phyloP scores from a whole-genome alignment of 2,888 invertebrate genomes.

The Ptychoptera albimana region DNA sequence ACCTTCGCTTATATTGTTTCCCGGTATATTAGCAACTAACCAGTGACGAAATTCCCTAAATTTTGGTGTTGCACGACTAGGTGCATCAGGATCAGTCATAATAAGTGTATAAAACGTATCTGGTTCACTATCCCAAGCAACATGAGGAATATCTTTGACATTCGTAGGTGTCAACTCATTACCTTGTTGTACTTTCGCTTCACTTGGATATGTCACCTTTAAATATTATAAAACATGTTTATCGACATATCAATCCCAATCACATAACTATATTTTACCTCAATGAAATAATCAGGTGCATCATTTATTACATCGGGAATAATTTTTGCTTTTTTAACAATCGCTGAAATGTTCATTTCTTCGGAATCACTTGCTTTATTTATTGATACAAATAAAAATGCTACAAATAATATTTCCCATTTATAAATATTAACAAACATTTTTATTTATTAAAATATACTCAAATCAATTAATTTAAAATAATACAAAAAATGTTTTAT shows the following conservation, averaged over 20 bases:
- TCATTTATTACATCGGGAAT: conserved; percentile 53
- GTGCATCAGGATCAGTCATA: conserved; percentile 70
- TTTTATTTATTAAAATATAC: no score
- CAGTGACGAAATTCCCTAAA: conserved; percentile 85
- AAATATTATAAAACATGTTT: conserved; percentile 6
- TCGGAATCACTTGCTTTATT: background rate
- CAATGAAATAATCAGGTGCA: conserved; percentile 34
- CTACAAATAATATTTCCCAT: no score
- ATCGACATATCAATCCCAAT: no score
- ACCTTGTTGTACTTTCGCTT: conserved; percentile 37
- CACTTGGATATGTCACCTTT: conserved; percentile 20
- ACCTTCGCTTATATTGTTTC: conserved; percentile 47
- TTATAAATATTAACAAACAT: no score
- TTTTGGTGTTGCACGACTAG: conserved; percentile 59
- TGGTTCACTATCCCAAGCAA: conserved; percentile 19
- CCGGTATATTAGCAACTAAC: conserved; percentile 80
- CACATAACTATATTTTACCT: conserved; percentile 25
- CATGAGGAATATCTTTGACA: conserved; percentile 21
- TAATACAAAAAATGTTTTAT: no score
- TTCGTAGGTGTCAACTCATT: conserved; percentile 57
- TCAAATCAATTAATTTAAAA: no score
- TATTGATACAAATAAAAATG: no score
- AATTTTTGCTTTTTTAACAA: conserved; percentile 31
- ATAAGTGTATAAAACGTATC: conserved; percentile 19
- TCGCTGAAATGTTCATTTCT: background rate